Evolutionary conservation across 1,140 invertebrate genomes (phyloP).

Genomic region (Bombus soroeensis): DNA sequence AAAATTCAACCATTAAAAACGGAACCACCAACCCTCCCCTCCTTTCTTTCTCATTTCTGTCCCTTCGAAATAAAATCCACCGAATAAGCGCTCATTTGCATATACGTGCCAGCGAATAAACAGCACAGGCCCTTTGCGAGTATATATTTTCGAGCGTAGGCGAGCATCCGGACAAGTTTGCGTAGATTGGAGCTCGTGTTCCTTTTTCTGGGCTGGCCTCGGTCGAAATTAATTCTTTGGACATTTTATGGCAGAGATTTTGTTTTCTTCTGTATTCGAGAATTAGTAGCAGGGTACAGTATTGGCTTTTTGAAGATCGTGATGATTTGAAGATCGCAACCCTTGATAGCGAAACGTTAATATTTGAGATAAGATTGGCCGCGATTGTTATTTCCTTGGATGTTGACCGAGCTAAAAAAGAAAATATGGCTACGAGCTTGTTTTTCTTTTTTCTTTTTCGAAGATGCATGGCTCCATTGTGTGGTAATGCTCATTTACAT

Average conservation of each 20-base stretch:
- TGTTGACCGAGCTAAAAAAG: too few species aligned
- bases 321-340: too few species aligned
- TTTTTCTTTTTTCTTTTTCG: too few species aligned
- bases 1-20: constrained; percentile 30
- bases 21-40: background rate
- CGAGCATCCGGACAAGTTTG: background rate
- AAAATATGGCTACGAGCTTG: too few species aligned
- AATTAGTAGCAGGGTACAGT: too few species aligned
- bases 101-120: constrained; percentile 25
- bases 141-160: background rate
- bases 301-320: too few species aligned
- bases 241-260: background rate
- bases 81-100: constrained; percentile 25
- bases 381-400: too few species aligned
- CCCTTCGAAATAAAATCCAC: constrained; percentile 2
- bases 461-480: too few species aligned
- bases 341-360: too few species aligned
- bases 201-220: background rate
- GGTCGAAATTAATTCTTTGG: background rate
- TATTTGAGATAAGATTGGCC: too few species aligned
- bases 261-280: too few species aligned
- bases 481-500: too few species aligned
- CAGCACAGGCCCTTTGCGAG: background rate
- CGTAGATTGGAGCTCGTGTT: background rate
- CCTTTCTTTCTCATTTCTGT: background rate